These are phyloP conservation scores for Melipona bicolor DNA, from an alignment of 2,888 invertebrate genomes.

Conservation along the genomic window DNA sequence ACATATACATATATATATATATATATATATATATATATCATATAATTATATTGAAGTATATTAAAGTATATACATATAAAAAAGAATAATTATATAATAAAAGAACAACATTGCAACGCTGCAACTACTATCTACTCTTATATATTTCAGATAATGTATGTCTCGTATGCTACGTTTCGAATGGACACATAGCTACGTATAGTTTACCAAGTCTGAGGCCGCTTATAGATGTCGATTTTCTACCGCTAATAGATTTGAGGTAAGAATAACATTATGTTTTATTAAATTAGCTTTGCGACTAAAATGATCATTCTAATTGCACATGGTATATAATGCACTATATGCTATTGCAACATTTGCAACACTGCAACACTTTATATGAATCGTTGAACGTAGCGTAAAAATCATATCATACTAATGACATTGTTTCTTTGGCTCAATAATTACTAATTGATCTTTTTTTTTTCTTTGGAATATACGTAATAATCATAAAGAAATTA, in stretches of 20 bases:
- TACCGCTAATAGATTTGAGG: constrained; percentile 97
- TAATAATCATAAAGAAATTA: not conserved
- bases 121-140: not conserved
- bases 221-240: constrained; percentile 96
- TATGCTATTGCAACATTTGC: constrained; percentile 52
- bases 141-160: constrained; percentile 94
- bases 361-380: constrained; percentile 45
- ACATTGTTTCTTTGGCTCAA: constrained; percentile 1
- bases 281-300: constrained; percentile 40
- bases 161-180: constrained; percentile 96
- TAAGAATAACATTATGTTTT: constrained; percentile 83
- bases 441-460: not conserved
- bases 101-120: not conserved
- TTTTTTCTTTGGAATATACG: not conserved
- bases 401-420: constrained; percentile 23
- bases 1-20: too few species aligned
- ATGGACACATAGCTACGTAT: constrained; percentile 96
- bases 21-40: too few species aligned
- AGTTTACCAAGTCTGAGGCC: constrained; percentile 98
- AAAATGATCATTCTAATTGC: constrained; percentile 68
- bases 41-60: too few species aligned
- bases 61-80: too few species aligned
- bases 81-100: not conserved
- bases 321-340: constrained; percentile 72
- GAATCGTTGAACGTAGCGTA: constrained; percentile 35